Conservation (phyloP, 2,113 vertebrate genomes). For the Python bivittatus region DNA sequence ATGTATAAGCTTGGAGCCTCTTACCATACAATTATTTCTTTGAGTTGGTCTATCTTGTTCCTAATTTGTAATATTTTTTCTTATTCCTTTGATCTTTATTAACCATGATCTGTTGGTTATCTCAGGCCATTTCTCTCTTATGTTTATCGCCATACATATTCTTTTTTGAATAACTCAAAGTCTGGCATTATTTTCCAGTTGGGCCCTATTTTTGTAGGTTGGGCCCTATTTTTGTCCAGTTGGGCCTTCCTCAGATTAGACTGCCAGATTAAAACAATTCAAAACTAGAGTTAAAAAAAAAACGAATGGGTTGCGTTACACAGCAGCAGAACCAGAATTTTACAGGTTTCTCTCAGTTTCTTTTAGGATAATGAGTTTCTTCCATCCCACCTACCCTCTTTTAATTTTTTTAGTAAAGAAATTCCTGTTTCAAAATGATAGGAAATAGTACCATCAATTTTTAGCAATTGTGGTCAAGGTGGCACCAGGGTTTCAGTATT, state of each 20-base stretch:
- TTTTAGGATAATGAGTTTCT: neutral
- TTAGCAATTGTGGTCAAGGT: neutral
- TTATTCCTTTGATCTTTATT: neutral
- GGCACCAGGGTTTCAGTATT: neutral
- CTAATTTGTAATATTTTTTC: neutral
- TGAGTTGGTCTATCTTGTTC: neutral
- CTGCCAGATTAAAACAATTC: neutral
- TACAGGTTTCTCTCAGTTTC: neutral
- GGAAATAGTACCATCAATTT: neutral
- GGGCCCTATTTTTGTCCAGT: neutral
- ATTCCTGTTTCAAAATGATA: neutral
- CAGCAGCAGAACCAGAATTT: neutral
- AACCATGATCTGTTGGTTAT: neutral
- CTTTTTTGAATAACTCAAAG: neutral
- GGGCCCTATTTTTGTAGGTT: neutral
- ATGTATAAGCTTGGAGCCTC: neutral
- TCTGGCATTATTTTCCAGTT: neutral
- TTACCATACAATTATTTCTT: neutral
- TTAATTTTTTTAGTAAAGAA: neutral
- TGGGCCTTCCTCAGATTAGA: no score
- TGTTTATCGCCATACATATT: neutral
- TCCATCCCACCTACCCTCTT: neutral
- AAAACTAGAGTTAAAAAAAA: neutral
- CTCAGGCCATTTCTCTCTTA: neutral
- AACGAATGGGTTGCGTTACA: neutral